A percentile compares a stretch with the other conserved stretches of the same genome.
Conservation (phyloP, 1,140 invertebrate genomes). For the Apis dorsata region DNA sequence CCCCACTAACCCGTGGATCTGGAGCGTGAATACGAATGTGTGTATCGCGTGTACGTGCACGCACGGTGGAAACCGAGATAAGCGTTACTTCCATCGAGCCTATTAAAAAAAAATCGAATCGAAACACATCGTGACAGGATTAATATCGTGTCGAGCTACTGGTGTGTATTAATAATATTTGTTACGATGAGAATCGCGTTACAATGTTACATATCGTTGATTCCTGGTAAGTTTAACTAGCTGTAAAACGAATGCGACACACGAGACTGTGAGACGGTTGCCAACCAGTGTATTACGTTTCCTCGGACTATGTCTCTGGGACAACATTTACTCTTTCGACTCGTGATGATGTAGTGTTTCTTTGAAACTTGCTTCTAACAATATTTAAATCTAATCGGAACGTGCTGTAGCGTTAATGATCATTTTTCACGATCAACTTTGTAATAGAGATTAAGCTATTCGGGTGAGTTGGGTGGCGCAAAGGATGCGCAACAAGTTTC, state of each 20-base stretch:
- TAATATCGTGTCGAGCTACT: background rate
- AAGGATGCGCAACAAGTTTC: slow-evolving; percentile 26
- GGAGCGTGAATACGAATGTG: background rate
- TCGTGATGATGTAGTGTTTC: background rate
- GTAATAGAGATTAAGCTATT: background rate
- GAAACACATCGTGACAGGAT: background rate
- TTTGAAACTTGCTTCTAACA: background rate
- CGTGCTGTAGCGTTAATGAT: background rate
- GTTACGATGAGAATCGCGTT: slow-evolving; percentile 9
- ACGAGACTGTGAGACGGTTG: background rate
- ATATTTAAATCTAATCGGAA: background rate
- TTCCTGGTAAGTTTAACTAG: background rate
- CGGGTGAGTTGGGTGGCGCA: background rate
- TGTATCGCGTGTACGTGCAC: background rate
- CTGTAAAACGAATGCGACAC: slow-evolving; percentile 19
- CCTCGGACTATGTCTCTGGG: background rate
- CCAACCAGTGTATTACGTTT: slow-evolving; percentile 4
- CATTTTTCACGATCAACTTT: background rate
- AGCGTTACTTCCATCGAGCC: background rate
- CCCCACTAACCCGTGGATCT: background rate
- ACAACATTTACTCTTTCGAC: background rate
- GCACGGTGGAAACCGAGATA: background rate
- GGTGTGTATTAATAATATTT: slow-evolving; percentile 9
- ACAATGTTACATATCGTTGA: slow-evolving; percentile 9
- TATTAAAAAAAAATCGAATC: background rate